Conservation (phyloP, 2,113 vertebrate genomes). For the Sorex araneus region DNA sequence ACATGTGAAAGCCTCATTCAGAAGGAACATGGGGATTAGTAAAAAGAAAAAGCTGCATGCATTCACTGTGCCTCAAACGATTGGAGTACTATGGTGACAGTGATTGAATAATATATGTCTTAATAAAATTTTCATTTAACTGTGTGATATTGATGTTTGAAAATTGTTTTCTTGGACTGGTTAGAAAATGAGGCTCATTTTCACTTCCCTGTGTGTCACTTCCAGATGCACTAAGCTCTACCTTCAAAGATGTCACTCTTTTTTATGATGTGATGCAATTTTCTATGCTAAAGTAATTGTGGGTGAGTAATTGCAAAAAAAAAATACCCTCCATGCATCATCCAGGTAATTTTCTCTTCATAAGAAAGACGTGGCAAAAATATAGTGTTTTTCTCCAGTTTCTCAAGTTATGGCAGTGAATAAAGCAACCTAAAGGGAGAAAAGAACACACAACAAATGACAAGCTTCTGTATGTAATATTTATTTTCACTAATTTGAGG, state of each 20-base stretch:
- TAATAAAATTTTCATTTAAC: slow-evolving; percentile 30
- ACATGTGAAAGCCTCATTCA: slow-evolving; percentile 18
- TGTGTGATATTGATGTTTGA: background rate
- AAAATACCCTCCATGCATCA: background rate
- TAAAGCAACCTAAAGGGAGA: slow-evolving; percentile 7
- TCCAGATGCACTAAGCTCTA: slow-evolving; percentile 24
- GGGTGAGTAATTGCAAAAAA: slow-evolving; percentile 53
- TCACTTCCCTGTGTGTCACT: slow-evolving; percentile 21
- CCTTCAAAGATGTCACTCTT: slow-evolving; percentile 47
- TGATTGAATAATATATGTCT: background rate
- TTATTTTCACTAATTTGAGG: background rate
- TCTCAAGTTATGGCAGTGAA: slow-evolving; percentile 20
- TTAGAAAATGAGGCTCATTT: slow-evolving; percentile 57
- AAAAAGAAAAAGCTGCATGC: background rate
- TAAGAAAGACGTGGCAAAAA: slow-evolving; percentile 4
- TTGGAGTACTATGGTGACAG: background rate
- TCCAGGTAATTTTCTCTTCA: slow-evolving; percentile 45
- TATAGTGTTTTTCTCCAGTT: background rate
- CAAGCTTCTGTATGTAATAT: background rate
- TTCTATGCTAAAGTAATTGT: slow-evolving; percentile 61
- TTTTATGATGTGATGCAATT: slow-evolving; percentile 52
- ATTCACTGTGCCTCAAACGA: background rate
- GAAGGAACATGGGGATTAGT: background rate
- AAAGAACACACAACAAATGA: too few species aligned
- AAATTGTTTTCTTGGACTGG: slow-evolving; percentile 1